phyloP scores from a whole-genome alignment of 1,140 invertebrate genomes.

The Hypothenemus hampei region DNA sequence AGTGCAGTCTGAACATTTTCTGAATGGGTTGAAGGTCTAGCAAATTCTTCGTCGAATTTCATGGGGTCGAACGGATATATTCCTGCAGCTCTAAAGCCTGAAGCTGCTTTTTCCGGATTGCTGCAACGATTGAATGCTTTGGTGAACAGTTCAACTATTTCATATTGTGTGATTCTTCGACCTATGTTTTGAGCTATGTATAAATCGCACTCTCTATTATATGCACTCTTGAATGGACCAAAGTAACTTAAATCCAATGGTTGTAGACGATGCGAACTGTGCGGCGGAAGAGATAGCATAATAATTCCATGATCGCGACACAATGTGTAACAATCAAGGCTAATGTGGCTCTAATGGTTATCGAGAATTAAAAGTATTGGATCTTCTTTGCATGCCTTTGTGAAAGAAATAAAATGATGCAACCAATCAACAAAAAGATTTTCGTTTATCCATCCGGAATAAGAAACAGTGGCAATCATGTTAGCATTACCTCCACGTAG shows the following conservation, averaged over 20 bases:
- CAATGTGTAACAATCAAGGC: conserved; percentile 3
- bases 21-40: too few relatives aligned
- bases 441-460: conserved; percentile 15
- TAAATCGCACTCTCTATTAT: conserved; percentile 19
- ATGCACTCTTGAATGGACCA: conserved; percentile 10
- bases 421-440: conserved; percentile 17
- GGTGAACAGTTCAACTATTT: neutral
- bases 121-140: neutral
- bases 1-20: too few relatives aligned
- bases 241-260: conserved; percentile 29
- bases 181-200: neutral
- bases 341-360: conserved; percentile 22
- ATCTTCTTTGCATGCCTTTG: conserved; percentile 36
- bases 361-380: conserved; percentile 38
- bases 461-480: conserved; percentile 6
- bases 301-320: conserved; percentile 25
- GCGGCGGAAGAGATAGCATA: conserved; percentile 27
- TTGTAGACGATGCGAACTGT: conserved; percentile 24
- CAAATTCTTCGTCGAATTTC: neutral
- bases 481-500: neutral
- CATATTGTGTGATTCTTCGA: neutral
- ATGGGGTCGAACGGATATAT: neutral
- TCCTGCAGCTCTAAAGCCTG: neutral
- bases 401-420: conserved; percentile 39
- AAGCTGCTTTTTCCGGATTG: neutral